Evolutionary conservation across 1,140 invertebrate species (phyloP).

Genomic region (Calliopsis andreniformis): DNA sequence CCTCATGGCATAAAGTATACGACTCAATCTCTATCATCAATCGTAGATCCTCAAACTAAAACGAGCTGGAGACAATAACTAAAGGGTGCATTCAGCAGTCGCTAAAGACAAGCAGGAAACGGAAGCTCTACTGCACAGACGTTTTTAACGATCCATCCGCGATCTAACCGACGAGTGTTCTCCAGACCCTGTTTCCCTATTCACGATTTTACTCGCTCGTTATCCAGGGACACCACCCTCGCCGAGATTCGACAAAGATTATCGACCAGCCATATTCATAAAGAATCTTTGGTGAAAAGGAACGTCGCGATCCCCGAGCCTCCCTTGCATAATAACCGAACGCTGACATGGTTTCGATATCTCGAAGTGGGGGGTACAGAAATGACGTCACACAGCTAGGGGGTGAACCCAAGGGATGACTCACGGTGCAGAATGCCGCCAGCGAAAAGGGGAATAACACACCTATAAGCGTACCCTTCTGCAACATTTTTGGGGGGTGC

Average conservation of each 20-base stretch:
- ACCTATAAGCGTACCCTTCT: slow-evolving; percentile 62
- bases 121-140: not conserved
- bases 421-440: slow-evolving; percentile 61
- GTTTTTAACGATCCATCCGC: slow-evolving; percentile 36
- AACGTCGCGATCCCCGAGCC: not conserved
- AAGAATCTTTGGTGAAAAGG: slow-evolving; percentile 23
- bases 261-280: not conserved
- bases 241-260: slow-evolving; percentile 12
- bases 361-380: slow-evolving; percentile 6
- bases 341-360: slow-evolving; percentile 63
- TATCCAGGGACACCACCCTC: not conserved
- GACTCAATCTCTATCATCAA: no score
- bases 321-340: slow-evolving; percentile 70
- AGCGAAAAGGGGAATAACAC: slow-evolving; percentile 35
- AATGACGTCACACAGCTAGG: slow-evolving; percentile 69
- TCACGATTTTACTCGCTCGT: not conserved
- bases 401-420: slow-evolving; percentile 69
- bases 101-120: no score
- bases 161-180: not conserved
- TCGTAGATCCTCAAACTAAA: no score
- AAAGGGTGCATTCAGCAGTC: no score
- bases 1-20: no score
- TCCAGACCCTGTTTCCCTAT: not conserved
- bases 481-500: slow-evolving; percentile 45
- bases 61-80: no score